Evolutionary conservation across 1,140 invertebrate species (phyloP), one percentile per base, ranked within the genome.

Genomic region (Papilio aristodemus): DNA sequence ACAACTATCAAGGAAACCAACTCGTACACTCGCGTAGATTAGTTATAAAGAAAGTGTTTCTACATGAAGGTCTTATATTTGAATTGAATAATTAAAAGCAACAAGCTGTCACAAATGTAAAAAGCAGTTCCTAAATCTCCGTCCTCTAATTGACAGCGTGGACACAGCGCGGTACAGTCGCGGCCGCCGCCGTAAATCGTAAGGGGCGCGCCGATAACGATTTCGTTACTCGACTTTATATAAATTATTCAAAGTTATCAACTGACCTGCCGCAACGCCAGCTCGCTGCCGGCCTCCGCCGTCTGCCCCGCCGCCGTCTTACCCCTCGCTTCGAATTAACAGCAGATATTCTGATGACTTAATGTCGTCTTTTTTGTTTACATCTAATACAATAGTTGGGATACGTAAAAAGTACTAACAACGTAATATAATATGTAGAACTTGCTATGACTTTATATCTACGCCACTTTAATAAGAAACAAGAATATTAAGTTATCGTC

Each of bases 221-320:
- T 63, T 63, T 41, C 17, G 38, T 63, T 63, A 14, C 37, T 43
- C 68, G 71, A 67, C 70, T 73, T 72, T 67, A 69, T 69, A 76
- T 76, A 76, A 73, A 76, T 76, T 71, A 72, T 77, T 77, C 72
- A 72, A 50, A 50, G 71, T 50, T 39, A 73, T 39, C 63, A 68
- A 71, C 72, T 74, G 75, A 77, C 72, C 75, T 77, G 68, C 38
- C 72, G 36, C 67, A 73, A 76, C 64, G 54, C 27, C 27, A 6
- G 27, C 27, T 6, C 62, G 50, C 60, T 41, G 17, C 46, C 46
- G 0, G 19, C 19, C 22, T 46, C 14, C 14, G 8, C 19, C 19
- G n/a, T n/a, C n/a, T n/a, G n/a, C n/a, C n/a, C 27, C 62, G 50
- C 60, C 57, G 17, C 46, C 46, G 0, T 50, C 19, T 50, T 46